Evolutionary conservation across 2,888 invertebrate species (phyloP).

Genomic region (Imbricaverruca yamaguchii): DNA sequence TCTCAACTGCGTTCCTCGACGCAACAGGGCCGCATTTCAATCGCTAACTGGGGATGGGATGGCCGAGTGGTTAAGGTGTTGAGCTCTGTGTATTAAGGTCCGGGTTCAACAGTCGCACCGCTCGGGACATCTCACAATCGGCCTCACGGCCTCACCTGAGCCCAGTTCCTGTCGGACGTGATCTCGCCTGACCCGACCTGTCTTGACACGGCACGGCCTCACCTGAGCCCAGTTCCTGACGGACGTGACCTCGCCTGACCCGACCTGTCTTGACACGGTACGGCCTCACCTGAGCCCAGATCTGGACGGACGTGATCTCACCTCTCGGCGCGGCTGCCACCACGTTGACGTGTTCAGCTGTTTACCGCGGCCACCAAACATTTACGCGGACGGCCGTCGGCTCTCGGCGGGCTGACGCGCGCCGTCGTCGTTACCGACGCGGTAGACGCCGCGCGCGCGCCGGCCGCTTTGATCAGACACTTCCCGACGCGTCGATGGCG

Average conservation of each 20-base stretch:
- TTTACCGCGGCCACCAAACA: constrained; percentile 25
- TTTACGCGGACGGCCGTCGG: constrained; percentile 24
- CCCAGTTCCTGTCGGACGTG: background rate
- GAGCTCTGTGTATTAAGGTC: too few species aligned
- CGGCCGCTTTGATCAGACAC: background rate
- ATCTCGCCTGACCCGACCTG: background rate
- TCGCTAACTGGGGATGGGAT: too few species aligned
- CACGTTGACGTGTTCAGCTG: constrained; percentile 1
- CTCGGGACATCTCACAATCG: too few species aligned
- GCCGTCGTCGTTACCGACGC: background rate
- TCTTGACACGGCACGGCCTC: background rate
- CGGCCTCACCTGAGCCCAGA: too few species aligned
- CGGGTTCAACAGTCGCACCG: too few species aligned
- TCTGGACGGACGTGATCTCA: background rate
- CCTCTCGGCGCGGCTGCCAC: background rate
- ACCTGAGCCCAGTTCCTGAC: background rate
- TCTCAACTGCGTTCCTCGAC: too few species aligned
- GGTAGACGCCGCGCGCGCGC: background rate
- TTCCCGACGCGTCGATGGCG: background rate
- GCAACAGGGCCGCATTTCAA: too few species aligned
- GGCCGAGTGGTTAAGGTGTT: too few species aligned
- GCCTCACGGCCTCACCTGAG: too few species aligned
- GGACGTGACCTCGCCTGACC: background rate
- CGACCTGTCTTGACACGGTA: background rate
- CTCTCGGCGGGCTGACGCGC: constrained; percentile 14